A percentile compares a stretch with the other conserved stretches of the same genome.
These are phyloP conservation scores for Platyura marginata DNA, from an alignment of 1,140 invertebrate species.

Conservation along the genomic window DNA sequence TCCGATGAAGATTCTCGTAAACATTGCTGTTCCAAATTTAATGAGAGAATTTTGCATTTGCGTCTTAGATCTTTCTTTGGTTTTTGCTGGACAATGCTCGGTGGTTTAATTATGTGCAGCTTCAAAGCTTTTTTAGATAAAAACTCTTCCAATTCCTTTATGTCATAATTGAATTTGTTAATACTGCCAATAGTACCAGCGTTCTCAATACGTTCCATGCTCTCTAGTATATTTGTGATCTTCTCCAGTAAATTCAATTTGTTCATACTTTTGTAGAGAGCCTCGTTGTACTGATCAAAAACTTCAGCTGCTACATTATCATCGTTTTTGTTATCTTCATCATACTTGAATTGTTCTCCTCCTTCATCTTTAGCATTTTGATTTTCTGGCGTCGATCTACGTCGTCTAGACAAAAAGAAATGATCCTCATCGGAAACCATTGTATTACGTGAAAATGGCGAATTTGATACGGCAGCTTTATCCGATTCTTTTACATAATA, in stretches of 20 bases:
- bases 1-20: background rate
- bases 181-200: background rate
- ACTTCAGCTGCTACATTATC: background rate
- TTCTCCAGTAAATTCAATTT: background rate
- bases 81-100: background rate
- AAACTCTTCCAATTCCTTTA: background rate
- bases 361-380: background rate
- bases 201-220: background rate
- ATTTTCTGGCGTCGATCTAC: background rate
- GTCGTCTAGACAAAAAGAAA: background rate
- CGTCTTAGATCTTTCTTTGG: background rate
- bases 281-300: background rate
- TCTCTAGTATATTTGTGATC: background rate
- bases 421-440: background rate
- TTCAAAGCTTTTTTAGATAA: background rate
- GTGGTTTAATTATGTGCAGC: background rate
- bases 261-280: background rate
- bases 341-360: background rate
- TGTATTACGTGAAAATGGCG: background rate
- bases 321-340: background rate
- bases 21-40: background rate
- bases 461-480: background rate
- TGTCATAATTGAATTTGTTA: background rate
- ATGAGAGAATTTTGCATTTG: background rate
- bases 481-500: background rate